phyloP scores from a whole-genome alignment of 2,888 invertebrate genomes.

The Melanophora roralis region DNA sequence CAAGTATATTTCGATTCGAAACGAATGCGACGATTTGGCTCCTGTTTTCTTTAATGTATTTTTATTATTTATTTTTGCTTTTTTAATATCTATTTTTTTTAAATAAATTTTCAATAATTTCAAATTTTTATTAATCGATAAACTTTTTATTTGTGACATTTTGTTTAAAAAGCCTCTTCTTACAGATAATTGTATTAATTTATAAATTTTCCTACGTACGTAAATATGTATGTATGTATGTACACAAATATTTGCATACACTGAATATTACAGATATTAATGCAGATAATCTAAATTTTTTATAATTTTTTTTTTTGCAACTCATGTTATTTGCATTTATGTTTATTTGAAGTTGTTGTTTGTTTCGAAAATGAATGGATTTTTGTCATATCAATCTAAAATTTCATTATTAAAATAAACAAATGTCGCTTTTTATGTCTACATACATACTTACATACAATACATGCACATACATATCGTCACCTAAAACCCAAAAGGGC shows the following conservation, averaged over 20 bases:
- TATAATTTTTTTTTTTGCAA: slow-evolving; percentile 1
- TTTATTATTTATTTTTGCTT: no score
- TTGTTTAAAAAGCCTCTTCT: background rate
- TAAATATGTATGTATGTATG: no score
- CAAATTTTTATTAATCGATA: no score
- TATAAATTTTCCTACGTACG: background rate
- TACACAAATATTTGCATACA: slow-evolving; percentile 24
- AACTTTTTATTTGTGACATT: no score
- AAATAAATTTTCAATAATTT: no score
- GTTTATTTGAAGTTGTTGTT: background rate
- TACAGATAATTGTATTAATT: background rate
- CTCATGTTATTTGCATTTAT: slow-evolving; percentile 32
- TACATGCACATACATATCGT: no score
- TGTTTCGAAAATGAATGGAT: slow-evolving; percentile 20
- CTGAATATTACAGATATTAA: slow-evolving; percentile 43
- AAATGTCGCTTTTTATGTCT: background rate
- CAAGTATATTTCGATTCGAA: no score
- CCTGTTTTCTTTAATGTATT: no score
- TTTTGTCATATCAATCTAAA: slow-evolving; percentile 49
- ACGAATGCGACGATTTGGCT: no score
- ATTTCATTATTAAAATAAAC: slow-evolving; percentile 34
- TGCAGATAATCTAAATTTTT: slow-evolving; percentile 2
- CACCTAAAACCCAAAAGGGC: no score
- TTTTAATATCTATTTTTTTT: no score
- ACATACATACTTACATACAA: slow-evolving; percentile 13